Percentiles rank a stretch among this genome's conserved stretches.
phyloP scores from a whole-genome alignment of 2,888 invertebrate genomes.

The Thymelicus sylvestris region DNA sequence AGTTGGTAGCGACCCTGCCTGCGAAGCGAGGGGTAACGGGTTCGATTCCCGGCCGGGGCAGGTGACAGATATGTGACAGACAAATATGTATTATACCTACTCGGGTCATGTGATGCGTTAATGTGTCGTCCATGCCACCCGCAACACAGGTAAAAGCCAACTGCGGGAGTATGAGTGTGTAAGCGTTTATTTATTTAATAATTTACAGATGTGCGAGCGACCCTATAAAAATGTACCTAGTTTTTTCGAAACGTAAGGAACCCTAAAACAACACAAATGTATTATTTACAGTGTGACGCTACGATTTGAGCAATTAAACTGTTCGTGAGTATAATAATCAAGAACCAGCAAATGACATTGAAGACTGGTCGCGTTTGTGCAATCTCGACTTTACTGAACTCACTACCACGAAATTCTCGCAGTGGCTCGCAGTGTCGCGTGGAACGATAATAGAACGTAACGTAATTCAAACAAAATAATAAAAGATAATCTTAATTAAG shows the following conservation, averaged over 20 bases:
- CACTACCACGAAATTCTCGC: slow-evolving; percentile 19
- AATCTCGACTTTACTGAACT: slow-evolving; percentile 47
- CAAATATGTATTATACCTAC: too few species aligned
- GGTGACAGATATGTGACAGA: too few species aligned
- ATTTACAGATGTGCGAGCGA: too few species aligned
- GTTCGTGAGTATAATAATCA: slow-evolving; percentile 46
- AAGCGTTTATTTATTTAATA: too few species aligned
- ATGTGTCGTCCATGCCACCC: too few species aligned
- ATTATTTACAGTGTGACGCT: neutral
- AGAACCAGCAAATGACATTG: slow-evolving; percentile 65
- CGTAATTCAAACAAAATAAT: neutral
- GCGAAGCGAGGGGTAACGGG: too few species aligned
- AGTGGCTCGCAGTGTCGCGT: slow-evolving; percentile 10
- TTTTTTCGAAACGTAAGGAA: neutral
- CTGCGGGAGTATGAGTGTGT: too few species aligned
- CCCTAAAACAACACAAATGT: neutral
- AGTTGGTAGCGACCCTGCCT: too few species aligned
- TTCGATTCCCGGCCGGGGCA: too few species aligned
- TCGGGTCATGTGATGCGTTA: too few species aligned
- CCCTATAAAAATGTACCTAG: too few species aligned
- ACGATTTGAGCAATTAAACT: slow-evolving; percentile 20
- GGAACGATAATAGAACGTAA: neutral
- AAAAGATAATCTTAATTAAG: neutral
- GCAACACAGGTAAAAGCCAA: too few species aligned
- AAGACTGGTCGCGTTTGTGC: slow-evolving; percentile 59